These are phyloP conservation scores for Pelochelys cantorii DNA, from an alignment of 2,797 vertebrate species.

Conservation along the genomic window DNA sequence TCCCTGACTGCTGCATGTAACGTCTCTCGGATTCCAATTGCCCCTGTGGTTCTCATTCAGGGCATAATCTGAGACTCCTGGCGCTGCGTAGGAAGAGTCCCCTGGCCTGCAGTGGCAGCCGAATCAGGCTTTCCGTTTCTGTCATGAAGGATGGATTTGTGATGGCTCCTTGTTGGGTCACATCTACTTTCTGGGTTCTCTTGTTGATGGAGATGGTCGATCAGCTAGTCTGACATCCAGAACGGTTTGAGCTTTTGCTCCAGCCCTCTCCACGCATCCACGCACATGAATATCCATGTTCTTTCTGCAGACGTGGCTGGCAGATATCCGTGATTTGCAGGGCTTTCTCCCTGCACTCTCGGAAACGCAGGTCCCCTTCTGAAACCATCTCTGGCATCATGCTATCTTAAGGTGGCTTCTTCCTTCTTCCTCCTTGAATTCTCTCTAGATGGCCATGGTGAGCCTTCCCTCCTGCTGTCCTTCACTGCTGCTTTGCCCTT, in stretches of 20 bases:
- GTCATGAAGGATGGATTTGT: background rate
- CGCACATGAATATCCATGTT: too few relatives aligned
- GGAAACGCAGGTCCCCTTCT: background rate
- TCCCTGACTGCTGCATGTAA: background rate
- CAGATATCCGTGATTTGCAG: too few relatives aligned
- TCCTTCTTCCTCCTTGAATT: background rate
- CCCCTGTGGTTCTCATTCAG: background rate
- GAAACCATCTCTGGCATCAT: background rate
- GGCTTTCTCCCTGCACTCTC: too few relatives aligned
- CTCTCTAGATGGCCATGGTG: background rate
- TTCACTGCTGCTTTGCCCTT: background rate
- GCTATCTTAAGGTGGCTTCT: background rate
- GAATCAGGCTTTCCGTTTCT: background rate
- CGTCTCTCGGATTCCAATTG: background rate
- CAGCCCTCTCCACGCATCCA: background rate
- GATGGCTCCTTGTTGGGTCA: background rate
- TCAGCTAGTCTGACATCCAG: rapidly evolving
- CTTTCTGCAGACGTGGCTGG: too few relatives aligned
- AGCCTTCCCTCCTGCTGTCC: background rate
- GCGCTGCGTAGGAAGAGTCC: background rate
- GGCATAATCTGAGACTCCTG: background rate
- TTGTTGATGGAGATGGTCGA: too few relatives aligned
- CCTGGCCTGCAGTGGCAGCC: background rate
- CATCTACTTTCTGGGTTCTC: background rate
- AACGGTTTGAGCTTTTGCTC: background rate